Evolutionary conservation across 2,113 vertebrate species (phyloP).

Genomic region (Marmota monax): DNA sequence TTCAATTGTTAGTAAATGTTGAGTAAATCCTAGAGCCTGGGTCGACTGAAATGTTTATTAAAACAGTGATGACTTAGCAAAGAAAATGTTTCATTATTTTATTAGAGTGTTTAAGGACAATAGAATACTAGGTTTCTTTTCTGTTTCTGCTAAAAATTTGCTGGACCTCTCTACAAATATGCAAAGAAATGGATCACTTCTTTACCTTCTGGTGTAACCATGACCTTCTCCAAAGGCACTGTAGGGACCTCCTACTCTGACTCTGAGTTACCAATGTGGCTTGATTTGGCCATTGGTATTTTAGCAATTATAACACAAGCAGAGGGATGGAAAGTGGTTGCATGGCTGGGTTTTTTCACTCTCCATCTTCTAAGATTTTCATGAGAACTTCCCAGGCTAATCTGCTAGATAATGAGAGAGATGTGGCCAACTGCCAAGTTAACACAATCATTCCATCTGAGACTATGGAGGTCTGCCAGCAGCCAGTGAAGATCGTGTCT

Average conservation of each 20-base stretch:
- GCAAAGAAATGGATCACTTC: neutral
- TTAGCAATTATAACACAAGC: neutral
- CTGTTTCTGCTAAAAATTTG: constrained; percentile 36
- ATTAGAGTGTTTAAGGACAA: neutral
- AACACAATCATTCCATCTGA: neutral
- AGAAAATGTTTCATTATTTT: neutral
- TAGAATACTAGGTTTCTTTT: neutral
- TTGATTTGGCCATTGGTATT: neutral
- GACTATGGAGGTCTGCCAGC: neutral
- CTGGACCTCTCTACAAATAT: neutral
- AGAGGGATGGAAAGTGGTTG: neutral
- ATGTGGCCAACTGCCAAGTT: neutral
- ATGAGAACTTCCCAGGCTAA: neutral
- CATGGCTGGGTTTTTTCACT: neutral
- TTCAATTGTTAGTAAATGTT: constrained; percentile 35
- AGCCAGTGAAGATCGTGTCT: neutral
- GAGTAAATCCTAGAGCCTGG: neutral
- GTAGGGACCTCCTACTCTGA: neutral
- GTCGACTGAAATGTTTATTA: neutral
- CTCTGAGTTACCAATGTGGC: neutral
- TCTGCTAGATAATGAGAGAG: neutral
- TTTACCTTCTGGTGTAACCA: neutral
- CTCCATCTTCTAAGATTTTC: neutral
- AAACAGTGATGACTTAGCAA: neutral
- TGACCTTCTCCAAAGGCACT: neutral